Evolutionary conservation across 2,113 vertebrate species (phyloP).

Genomic region (Panurus biarmicus): DNA sequence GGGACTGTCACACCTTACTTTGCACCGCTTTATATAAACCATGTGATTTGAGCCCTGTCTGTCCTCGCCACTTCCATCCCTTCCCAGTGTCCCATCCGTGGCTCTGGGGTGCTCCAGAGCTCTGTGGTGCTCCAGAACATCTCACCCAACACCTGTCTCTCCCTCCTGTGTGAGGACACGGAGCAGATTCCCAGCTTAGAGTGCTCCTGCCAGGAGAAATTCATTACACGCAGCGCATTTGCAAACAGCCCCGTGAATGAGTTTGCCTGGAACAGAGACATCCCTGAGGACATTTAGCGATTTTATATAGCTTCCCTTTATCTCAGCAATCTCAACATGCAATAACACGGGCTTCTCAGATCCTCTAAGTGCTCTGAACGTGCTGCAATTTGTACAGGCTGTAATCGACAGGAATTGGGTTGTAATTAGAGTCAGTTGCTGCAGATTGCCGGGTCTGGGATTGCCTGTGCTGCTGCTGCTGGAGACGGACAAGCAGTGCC

Average conservation of each 20-base stretch:
- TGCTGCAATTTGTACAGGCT: constrained; percentile 13
- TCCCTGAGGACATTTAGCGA: constrained; percentile 8
- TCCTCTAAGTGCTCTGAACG: not conserved
- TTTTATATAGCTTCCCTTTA: constrained; percentile 14
- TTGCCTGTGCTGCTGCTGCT: not conserved
- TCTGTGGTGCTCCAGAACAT: not conserved
- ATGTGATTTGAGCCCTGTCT: too few relatives aligned
- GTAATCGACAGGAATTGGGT: constrained; percentile 7
- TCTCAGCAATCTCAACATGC: constrained; percentile 1
- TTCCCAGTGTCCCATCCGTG: fast-evolving
- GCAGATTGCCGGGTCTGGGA: not conserved
- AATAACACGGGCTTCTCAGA: not conserved
- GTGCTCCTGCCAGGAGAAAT: not conserved
- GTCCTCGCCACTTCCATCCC: fast-evolving
- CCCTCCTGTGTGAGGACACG: fast-evolving
- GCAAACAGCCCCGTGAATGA: not conserved
- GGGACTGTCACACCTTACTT: not conserved
- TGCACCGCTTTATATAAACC: fast-evolving
- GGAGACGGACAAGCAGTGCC: not conserved
- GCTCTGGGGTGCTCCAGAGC: not conserved
- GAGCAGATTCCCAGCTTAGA: not conserved
- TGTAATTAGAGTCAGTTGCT: not conserved
- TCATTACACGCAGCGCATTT: not conserved
- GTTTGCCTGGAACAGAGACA: not conserved
- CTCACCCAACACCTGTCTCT: not conserved